These are phyloP conservation scores for Glandiceps talaboti DNA, from an alignment of 53 echinoderm and acorn worm species.

Conservation along the genomic window DNA sequence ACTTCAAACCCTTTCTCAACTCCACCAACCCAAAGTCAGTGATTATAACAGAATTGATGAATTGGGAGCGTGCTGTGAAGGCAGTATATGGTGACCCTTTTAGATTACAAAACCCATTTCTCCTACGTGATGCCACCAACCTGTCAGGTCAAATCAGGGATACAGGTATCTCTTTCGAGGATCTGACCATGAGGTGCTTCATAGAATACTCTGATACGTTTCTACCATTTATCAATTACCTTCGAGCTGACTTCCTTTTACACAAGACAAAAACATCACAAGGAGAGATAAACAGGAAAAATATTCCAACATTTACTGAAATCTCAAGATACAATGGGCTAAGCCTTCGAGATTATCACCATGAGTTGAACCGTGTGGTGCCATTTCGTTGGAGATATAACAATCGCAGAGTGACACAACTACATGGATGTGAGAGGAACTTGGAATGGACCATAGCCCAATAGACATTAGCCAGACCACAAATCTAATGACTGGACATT, in stretches of 20 bases:
- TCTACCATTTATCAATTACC: background rate
- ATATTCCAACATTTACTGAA: background rate
- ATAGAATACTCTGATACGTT: background rate
- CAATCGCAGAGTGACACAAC: background rate
- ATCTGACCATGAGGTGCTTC: too few relatives aligned
- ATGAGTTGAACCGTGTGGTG: background rate
- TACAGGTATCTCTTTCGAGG: background rate
- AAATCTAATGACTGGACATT: too few relatives aligned
- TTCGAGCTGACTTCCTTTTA: background rate
- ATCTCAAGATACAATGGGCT: background rate
- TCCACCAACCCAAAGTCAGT: slow-evolving; percentile 17
- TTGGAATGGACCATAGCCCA: background rate
- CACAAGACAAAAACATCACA: background rate
- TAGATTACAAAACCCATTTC: background rate
- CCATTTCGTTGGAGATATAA: background rate
- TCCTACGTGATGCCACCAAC: background rate
- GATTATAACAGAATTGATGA: slow-evolving; percentile 24
- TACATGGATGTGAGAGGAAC: background rate
- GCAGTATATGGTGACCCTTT: background rate
- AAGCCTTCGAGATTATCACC: background rate
- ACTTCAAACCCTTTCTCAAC: slow-evolving; percentile 19
- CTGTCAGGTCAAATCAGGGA: background rate
- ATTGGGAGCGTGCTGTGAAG: slow-evolving; percentile 9
- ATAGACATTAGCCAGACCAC: too few relatives aligned
- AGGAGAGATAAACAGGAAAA: background rate